Conservation (phyloP, 2,797 vertebrate genomes). For the Pogoniulus pusillus region DNA sequence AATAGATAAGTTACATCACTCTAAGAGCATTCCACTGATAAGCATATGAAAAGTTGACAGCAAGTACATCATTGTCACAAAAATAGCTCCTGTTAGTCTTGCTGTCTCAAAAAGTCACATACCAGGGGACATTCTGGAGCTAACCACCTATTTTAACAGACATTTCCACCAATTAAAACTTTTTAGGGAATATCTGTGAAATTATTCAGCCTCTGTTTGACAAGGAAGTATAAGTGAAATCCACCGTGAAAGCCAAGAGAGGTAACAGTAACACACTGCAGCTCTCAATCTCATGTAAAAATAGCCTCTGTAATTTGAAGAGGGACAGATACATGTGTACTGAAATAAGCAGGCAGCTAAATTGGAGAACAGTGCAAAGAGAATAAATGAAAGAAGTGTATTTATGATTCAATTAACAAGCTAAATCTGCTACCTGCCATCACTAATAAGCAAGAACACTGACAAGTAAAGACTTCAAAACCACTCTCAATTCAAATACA, state of each 20-base stretch:
- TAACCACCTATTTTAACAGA: conserved; percentile 31
- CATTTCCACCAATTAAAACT: conserved; percentile 23
- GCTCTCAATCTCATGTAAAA: not conserved
- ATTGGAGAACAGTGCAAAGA: not conserved
- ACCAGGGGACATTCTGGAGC: not conserved
- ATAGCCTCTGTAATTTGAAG: not conserved
- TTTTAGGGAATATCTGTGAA: not conserved
- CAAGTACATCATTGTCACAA: not conserved
- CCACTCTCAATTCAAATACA: not conserved
- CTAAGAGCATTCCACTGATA: not conserved
- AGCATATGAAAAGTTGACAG: not conserved
- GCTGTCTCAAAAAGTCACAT: not conserved
- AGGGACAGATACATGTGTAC: not conserved
- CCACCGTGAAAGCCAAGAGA: not conserved
- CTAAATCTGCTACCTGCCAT: not conserved
- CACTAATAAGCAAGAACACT: not conserved
- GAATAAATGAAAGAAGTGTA: not conserved
- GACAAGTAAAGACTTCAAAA: not conserved
- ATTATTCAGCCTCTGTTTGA: not conserved
- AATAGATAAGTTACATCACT: not conserved
- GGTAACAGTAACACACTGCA: not conserved
- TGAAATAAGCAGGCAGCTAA: not conserved
- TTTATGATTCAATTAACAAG: not conserved
- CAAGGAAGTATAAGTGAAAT: not conserved
- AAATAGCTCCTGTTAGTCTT: not conserved